Percentiles rank a stretch among this genome's conserved stretches.
Evolutionary conservation across 2,888 invertebrate species (phyloP).

Genomic region (Apotomis capreana): DNA sequence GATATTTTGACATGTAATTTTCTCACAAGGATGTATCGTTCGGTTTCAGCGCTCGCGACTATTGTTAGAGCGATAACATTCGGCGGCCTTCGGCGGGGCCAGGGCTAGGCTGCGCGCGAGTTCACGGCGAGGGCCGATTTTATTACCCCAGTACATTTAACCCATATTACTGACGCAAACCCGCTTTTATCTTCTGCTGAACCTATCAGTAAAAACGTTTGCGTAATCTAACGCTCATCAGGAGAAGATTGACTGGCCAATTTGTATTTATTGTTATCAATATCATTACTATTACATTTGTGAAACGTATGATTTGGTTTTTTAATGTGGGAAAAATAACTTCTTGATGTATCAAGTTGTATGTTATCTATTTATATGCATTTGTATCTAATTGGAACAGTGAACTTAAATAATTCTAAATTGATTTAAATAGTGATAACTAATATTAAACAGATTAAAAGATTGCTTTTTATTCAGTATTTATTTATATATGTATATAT

Average conservation of each 20-base stretch:
- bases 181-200: constrained; percentile 56
- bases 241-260: constrained; percentile 22
- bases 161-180: constrained; percentile 76
- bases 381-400: too few species aligned
- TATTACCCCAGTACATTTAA: constrained; percentile 57
- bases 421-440: too few species aligned
- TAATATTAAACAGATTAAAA: too few species aligned
- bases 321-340: background rate
- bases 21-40: background rate
- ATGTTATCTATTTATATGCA: too few species aligned
- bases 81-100: constrained; percentile 65
- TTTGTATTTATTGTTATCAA: constrained; percentile 25
- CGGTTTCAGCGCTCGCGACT: constrained; percentile 41
- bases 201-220: constrained; percentile 32
- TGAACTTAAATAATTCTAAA: too few species aligned
- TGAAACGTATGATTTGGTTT: background rate
- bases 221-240: constrained; percentile 28
- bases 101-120: constrained; percentile 56
- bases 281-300: constrained; percentile 25
- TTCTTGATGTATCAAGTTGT: too few species aligned
- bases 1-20: background rate
- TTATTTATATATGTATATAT: too few species aligned
- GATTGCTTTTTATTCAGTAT: too few species aligned
- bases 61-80: constrained; percentile 39
- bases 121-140: constrained; percentile 78